Evolutionary conservation across 64 coral and sea anemone genomes (phyloP).

Genomic region (Montipora cactus): DNA sequence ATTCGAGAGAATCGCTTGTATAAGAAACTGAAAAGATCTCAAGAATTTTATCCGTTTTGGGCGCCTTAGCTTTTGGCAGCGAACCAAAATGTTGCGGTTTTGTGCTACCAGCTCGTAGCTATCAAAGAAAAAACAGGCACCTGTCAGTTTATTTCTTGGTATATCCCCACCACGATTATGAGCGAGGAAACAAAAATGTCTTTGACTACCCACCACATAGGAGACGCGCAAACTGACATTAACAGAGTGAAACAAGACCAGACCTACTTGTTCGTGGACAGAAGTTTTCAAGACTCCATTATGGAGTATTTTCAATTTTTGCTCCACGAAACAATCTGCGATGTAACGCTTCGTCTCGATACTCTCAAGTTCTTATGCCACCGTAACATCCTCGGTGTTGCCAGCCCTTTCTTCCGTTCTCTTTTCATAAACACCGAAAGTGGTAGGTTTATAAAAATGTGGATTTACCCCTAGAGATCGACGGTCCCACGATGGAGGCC

Average conservation of each 20-base stretch:
- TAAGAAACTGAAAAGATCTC: no score
- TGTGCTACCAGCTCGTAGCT: no score
- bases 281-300: conserved; percentile 46
- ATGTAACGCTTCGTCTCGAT: conserved; percentile 66
- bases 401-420: conserved; percentile 82
- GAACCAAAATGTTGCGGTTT: no score
- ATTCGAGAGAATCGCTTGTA: no score
- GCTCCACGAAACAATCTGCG: conserved; percentile 57
- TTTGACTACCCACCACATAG: not conserved
- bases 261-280: conserved; percentile 78
- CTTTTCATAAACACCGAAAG: conserved; percentile 79
- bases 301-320: conserved; percentile 72
- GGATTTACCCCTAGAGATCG: conserved; percentile 53
- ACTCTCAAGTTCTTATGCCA: conserved; percentile 69
- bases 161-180: no score
- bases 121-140: no score
- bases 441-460: conserved; percentile 87
- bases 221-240: conserved; percentile 57
- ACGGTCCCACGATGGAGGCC: conserved; percentile 45
- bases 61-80: no score
- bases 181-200: not conserved
- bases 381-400: conserved; percentile 59
- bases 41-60: no score
- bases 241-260: conserved; percentile 57
- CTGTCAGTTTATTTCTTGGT: no score